Evolutionary conservation across 2,888 invertebrate species (phyloP).

Genomic region (Nebria salina): DNA sequence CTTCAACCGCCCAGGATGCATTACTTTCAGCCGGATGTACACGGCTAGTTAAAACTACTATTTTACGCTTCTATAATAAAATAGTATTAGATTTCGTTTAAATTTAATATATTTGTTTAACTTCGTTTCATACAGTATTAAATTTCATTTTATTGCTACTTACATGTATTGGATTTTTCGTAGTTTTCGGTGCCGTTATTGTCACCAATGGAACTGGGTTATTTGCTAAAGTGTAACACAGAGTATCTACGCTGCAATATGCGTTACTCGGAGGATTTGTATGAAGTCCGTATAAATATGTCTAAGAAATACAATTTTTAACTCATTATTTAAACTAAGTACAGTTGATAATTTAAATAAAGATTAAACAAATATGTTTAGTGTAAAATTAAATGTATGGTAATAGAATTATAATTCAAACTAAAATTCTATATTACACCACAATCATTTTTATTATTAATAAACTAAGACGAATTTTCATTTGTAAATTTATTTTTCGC

Average conservation of each 20-base stretch:
- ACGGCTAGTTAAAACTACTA: slow-evolving; percentile 79
- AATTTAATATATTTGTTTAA: slow-evolving; percentile 3
- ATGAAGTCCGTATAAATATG: slow-evolving; percentile 71
- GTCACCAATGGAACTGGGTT: slow-evolving; percentile 82
- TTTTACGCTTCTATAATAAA: slow-evolving; percentile 68
- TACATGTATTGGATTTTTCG: slow-evolving; percentile 68
- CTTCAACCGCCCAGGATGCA: slow-evolving; percentile 90
- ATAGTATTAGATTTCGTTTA: slow-evolving; percentile 19
- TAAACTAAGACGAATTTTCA: too few species aligned
- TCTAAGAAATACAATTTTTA: slow-evolving; percentile 60
- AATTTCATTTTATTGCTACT: slow-evolving; percentile 48
- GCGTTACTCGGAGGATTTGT: slow-evolving; percentile 64
- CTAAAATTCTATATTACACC: too few species aligned
- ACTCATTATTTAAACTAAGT: neutral
- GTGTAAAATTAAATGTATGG: too few species aligned
- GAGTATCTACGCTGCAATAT: slow-evolving; percentile 72
- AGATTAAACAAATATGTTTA: neutral
- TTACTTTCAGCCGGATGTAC: slow-evolving; percentile 92
- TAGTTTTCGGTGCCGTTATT: slow-evolving; percentile 71
- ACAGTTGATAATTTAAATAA: neutral
- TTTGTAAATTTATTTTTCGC: too few species aligned
- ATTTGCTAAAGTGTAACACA: slow-evolving; percentile 76
- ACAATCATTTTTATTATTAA: too few species aligned
- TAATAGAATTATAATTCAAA: too few species aligned
- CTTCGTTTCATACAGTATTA: neutral